Base-by-base conservation (phyloP, 2,888 invertebrate genomes). In the Campoplex capitator region DNA sequence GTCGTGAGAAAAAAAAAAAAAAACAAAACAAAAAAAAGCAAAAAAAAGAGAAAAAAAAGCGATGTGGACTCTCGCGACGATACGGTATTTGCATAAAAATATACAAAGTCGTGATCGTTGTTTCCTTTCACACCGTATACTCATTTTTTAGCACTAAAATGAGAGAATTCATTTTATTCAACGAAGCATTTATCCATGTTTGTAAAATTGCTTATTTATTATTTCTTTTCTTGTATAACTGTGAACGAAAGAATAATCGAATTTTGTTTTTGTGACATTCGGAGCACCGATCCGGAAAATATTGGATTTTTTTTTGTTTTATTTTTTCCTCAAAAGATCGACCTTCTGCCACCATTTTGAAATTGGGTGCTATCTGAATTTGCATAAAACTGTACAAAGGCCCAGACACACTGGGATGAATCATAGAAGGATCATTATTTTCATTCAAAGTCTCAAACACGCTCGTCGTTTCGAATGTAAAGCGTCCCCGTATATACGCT, bases 341-440 rank as follows among this genome's bases (percentile, higher is more conserved):
- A 48, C 71, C 45, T 71, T 38, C 11, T 68, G 68, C 38, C 68
- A 68, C 7, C 16, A 28, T 62, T 62, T 62, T 62, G 62, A 6
- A 62, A 62, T 62, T 62, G 62, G 62, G 62, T 32, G 32, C 16
- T 32, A 16, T 38, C 38, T 23, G 8, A 67, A 67, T n/a, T 67
- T 67, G 67, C 67, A 67, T 42, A 67, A 67, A 67, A 67, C 38
- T 23, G 42, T 67, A 67, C 67, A 67, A 67, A 67, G 67, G 42
- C 67, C 32, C 67, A 67, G 67, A 67, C 67, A 38, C 67, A 42
- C n/a, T 67, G 35, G 42, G 67, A 67, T 42, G 35, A 67, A 67
- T 67, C 67, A 67, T 42, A 67, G 67, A 67, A 67, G 67, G 42
- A 67, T 67, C 67, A 67, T 67, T 67, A 67, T 67, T 42, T 35